A percentile compares a stretch with the other conserved stretches of the same genome.
These are phyloP conservation scores for Notoglanidium macrostoma DNA, from an alignment of 2,797 vertebrate genomes.

Conservation along the genomic window DNA sequence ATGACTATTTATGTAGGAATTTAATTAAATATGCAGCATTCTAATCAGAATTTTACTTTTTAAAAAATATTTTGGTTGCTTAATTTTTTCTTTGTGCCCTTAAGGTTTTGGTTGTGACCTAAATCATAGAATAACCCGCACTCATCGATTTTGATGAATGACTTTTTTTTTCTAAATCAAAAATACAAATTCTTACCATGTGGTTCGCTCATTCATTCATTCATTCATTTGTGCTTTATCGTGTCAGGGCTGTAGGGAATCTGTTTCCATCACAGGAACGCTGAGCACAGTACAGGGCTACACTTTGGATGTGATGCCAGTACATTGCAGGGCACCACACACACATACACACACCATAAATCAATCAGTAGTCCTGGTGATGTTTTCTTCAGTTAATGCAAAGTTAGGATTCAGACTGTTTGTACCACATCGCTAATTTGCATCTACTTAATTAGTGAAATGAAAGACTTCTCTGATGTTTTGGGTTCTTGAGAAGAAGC, in stretches of 20 bases:
- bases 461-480: conserved; percentile 20
- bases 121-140: background rate
- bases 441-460: conserved; percentile 6
- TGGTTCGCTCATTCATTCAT: background rate
- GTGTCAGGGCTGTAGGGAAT: background rate
- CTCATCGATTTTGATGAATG: background rate
- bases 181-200: background rate
- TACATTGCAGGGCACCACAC: background rate
- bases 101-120: background rate
- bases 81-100: background rate
- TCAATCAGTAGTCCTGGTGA: background rate
- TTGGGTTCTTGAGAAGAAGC: conserved; percentile 8
- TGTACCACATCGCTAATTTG: background rate
- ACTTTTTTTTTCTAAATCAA: background rate
- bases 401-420: background rate
- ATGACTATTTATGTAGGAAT: no score
- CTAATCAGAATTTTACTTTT: no score
- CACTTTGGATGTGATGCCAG: background rate
- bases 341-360: background rate
- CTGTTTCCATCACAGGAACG: background rate
- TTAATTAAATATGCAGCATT: no score
- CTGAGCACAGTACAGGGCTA: background rate
- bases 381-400: background rate
- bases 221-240: background rate
- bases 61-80: no score